These are phyloP conservation scores for Cerastis rubricosa DNA, from an alignment of 2,888 invertebrate species.

Conservation along the genomic window DNA sequence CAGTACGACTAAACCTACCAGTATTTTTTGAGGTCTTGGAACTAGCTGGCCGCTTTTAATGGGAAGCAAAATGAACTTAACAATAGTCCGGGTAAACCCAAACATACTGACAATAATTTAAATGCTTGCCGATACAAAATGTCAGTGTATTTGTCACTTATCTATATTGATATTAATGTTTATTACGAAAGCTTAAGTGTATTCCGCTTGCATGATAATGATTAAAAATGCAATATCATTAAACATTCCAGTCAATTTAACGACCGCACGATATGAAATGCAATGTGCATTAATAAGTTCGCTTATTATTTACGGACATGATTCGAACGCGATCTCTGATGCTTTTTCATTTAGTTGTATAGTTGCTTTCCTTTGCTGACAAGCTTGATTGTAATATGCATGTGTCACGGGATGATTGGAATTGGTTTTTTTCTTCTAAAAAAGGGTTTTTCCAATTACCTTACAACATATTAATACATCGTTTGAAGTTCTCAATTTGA, in stretches of 20 bases:
- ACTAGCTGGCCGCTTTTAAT: not conserved
- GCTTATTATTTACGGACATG: conserved; percentile 9
- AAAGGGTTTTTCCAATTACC: not conserved
- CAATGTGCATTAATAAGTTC: conserved; percentile 33
- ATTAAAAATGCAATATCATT: conserved; percentile 54
- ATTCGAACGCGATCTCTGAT: conserved; percentile 4
- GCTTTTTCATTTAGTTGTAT: not conserved
- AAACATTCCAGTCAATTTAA: conserved; percentile 40
- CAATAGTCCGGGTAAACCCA: not conserved
- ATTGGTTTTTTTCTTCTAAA: not conserved
- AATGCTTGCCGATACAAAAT: conserved; percentile 16
- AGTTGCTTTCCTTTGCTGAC: not conserved
- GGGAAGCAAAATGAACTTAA: not conserved
- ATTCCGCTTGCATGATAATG: conserved; percentile 35
- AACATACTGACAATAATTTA: conserved; percentile 1
- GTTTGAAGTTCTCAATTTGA: not conserved
- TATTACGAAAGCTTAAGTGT: conserved; percentile 9
- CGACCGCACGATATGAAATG: conserved; percentile 46
- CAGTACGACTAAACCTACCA: not conserved
- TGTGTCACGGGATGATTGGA: not conserved
- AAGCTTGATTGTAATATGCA: not conserved
- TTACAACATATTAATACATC: not conserved
- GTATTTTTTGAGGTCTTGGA: not conserved
- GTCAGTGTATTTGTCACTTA: conserved; percentile 27
- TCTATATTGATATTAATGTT: conserved; percentile 47